Evolutionary conservation across 2,797 vertebrate genomes (phyloP).

Genomic region (Xenopus petersii): DNA sequence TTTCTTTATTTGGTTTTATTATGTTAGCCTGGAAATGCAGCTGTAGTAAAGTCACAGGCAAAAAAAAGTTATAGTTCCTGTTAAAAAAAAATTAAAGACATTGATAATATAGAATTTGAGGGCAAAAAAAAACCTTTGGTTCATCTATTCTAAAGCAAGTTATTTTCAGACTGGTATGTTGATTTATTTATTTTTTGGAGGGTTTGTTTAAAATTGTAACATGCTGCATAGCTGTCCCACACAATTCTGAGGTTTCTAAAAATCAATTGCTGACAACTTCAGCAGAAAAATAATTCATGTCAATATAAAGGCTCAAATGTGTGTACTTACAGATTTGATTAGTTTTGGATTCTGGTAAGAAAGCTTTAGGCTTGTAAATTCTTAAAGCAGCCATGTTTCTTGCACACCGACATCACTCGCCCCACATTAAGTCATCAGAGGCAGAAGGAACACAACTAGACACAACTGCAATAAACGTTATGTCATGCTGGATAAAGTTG

Average conservation of each 20-base stretch:
- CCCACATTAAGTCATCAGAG: slow-evolving; percentile 28
- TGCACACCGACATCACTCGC: slow-evolving; percentile 17
- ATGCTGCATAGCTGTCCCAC: no score
- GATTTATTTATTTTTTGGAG: no score
- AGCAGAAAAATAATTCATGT: neutral
- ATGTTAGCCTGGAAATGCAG: slow-evolving; percentile 19
- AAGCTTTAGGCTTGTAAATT: neutral
- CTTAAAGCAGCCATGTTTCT: neutral
- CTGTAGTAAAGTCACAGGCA: neutral
- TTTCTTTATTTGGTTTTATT: slow-evolving; percentile 26
- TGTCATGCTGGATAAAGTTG: slow-evolving; percentile 18
- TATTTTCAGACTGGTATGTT: no score
- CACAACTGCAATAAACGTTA: slow-evolving; percentile 26
- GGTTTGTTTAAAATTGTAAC: no score
- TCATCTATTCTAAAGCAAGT: no score
- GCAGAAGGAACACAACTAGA: slow-evolving; percentile 5
- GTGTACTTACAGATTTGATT: neutral
- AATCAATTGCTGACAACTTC: neutral
- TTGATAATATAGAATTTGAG: no score
- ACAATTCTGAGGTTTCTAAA: no score
- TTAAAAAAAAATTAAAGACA: no score
- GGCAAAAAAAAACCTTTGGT: no score
- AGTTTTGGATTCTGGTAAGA: neutral
- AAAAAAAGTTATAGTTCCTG: no score
- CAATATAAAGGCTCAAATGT: neutral